These are phyloP conservation scores for Periophthalmus magnuspinnatus DNA, from an alignment of 2,797 vertebrate species.

Conservation along the genomic window DNA sequence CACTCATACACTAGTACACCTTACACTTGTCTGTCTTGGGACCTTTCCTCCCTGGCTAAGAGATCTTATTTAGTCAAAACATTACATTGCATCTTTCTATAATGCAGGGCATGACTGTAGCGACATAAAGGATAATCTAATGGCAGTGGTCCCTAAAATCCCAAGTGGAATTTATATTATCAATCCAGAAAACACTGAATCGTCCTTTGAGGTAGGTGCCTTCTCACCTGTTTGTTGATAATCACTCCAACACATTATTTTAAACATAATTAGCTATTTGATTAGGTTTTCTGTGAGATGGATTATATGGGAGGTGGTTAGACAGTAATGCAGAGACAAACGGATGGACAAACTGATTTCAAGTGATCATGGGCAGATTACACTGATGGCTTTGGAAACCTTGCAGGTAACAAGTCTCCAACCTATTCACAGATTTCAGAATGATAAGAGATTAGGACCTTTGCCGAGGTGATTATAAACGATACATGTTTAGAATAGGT, in stretches of 20 bases:
- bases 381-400: conserved; percentile 87
- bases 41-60: neutral
- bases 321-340: conserved; percentile 90
- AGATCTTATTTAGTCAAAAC: neutral
- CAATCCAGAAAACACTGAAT: conserved; percentile 85
- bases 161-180: conserved; percentile 92
- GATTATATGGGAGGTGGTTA: conserved; percentile 92
- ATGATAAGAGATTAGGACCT: neutral
- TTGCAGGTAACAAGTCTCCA: conserved; percentile 76
- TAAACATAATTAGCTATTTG: neutral
- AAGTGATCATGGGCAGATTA: conserved; percentile 88
- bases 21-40: neutral
- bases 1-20: too few relatives aligned
- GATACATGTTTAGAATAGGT: too few relatives aligned
- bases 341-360: conserved; percentile 83
- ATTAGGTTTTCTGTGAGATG: conserved; percentile 94
- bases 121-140: conserved; percentile 86
- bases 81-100: neutral
- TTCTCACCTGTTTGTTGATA: neutral
- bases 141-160: conserved; percentile 86
- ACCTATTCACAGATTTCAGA: neutral
- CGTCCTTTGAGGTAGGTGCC: conserved; percentile 86
- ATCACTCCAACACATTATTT: neutral
- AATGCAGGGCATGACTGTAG: conserved; percentile 86
- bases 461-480: too few relatives aligned